Percentiles rank a stretch among this genome's conserved stretches.
phyloP scores from a whole-genome alignment of 2,888 invertebrate genomes.

The Catocala sponsa region DNA sequence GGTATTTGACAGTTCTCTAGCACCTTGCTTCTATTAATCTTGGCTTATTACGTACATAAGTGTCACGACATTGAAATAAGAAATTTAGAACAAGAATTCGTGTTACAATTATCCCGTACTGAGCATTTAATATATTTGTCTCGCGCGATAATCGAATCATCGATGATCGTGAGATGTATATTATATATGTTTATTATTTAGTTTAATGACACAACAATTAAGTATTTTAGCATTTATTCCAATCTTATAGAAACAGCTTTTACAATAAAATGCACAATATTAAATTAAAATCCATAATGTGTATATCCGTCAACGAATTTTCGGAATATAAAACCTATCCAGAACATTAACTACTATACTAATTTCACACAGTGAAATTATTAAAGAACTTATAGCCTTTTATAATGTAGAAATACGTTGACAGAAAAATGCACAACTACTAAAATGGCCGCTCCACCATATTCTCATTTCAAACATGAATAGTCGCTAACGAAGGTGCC shows the following conservation, averaged over 20 bases:
- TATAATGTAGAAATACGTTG: constrained; percentile 11
- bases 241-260: constrained; percentile 41
- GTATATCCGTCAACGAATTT: constrained; percentile 14
- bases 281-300: constrained; percentile 29
- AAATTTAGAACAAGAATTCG: no score
- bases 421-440: constrained; percentile 11
- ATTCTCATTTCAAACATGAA: neutral
- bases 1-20: no score
- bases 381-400: constrained; percentile 6
- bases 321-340: constrained; percentile 9
- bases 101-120: no score
- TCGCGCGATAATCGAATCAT: no score
- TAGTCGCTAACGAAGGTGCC: no score
- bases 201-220: neutral
- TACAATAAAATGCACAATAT: constrained; percentile 40
- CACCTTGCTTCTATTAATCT: no score
- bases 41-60: no score
- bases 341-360: constrained; percentile 11
- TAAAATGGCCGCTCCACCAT: neutral
- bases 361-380: constrained; percentile 43
- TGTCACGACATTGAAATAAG: no score
- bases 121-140: no score
- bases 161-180: no score
- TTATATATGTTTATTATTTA: no score
- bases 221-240: constrained; percentile 39